A percentile compares a stretch with the other conserved stretches of the same genome.
Evolutionary conservation across 1,140 invertebrate genomes (phyloP).

Genomic region (Oedothorax gibbosus): DNA sequence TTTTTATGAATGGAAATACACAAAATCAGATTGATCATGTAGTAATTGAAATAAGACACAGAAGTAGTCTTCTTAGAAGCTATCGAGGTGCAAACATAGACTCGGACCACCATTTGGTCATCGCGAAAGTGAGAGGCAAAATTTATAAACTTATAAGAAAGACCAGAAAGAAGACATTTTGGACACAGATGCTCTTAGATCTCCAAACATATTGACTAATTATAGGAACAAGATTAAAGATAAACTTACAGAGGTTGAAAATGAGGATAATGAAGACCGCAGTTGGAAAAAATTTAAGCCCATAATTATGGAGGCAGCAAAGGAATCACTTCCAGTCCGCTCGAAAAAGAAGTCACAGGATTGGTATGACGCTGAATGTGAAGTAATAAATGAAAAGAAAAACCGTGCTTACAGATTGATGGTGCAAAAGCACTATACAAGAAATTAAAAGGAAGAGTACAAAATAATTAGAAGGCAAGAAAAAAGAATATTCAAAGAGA

Average conservation of each 20-base stretch:
- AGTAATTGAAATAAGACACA: not conserved
- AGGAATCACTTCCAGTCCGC: not conserved
- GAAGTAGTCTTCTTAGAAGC: not conserved
- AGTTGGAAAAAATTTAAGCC: not conserved
- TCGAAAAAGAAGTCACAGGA: not conserved
- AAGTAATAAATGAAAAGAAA: not conserved
- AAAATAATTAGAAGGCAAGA: not conserved
- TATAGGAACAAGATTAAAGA: not conserved
- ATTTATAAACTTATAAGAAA: too few species aligned
- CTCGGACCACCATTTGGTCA: not conserved
- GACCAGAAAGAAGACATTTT: too few species aligned
- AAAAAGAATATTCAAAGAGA: not conserved
- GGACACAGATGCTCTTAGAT: not conserved
- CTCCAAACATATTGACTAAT: not conserved
- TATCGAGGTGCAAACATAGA: not conserved
- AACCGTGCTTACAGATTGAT: not conserved
- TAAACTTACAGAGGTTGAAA: not conserved
- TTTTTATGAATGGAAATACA: not conserved
- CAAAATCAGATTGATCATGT: not conserved
- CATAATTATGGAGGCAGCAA: too few species aligned
- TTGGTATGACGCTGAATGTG: constrained; percentile 1
- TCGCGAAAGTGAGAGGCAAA: too few species aligned
- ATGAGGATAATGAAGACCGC: not conserved
- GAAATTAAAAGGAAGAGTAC: not conserved
- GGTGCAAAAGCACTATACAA: not conserved